phyloP scores from a whole-genome alignment of 2,113 vertebrate species.

The Leiothrix lutea region DNA sequence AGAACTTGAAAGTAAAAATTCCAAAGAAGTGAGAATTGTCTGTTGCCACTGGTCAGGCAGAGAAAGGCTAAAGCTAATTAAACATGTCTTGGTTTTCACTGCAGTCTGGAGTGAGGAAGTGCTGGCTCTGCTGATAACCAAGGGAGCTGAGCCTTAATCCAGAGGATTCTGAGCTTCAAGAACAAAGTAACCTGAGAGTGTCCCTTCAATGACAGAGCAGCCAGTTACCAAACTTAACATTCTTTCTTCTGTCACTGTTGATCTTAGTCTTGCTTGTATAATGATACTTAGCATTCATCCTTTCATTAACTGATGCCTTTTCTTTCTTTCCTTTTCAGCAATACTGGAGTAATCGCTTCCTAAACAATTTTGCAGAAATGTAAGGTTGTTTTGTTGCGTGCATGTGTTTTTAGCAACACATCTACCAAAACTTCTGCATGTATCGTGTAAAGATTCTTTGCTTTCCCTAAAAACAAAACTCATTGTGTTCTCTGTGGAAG shows the following conservation, averaged over 20 bases:
- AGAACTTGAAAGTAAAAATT: neutral
- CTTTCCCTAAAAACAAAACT: conserved; percentile 64
- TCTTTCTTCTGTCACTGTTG: conserved; percentile 58
- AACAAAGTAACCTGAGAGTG: conserved; percentile 38
- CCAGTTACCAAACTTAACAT: neutral
- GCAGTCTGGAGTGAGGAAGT: neutral
- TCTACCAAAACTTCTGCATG: conserved; percentile 89
- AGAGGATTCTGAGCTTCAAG: neutral
- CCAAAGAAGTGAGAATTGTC: neutral
- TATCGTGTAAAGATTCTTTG: conserved; percentile 73
- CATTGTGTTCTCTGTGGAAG: conserved; percentile 77
- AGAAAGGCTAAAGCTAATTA: neutral
- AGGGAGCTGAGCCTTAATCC: neutral
- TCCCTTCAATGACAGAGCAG: conserved; percentile 24
- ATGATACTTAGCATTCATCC: conserved; percentile 41
- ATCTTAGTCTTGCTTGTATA: conserved; percentile 54
- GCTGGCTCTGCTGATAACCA: neutral
- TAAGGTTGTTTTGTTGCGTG: conserved; percentile 91
- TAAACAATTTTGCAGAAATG: conserved; percentile 86
- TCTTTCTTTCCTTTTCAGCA: conserved; percentile 86
- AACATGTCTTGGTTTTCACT: neutral
- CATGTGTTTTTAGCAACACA: conserved; percentile 92
- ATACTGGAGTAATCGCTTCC: conserved; percentile 88
- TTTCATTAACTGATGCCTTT: conserved; percentile 65
- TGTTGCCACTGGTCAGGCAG: neutral